phyloP scores from a whole-genome alignment of 2,113 vertebrate genomes.

The Serinus canaria region DNA sequence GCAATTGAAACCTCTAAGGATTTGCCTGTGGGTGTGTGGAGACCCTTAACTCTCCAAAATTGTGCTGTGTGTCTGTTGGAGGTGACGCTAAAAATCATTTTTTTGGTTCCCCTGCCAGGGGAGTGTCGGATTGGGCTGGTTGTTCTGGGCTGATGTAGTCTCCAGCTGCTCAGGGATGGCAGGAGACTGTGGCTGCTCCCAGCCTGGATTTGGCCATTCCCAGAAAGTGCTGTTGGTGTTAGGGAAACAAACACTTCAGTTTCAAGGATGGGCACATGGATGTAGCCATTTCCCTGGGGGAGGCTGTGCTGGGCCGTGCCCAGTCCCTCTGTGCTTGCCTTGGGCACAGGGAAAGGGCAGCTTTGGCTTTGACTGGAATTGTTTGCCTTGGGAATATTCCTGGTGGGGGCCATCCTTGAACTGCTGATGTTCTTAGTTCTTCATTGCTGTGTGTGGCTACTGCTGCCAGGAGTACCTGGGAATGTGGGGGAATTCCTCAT shows the following conservation, averaged over 20 bases:
- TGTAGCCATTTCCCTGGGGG: background rate
- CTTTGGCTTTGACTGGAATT: background rate
- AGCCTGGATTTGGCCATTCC: background rate
- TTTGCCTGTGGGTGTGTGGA: background rate
- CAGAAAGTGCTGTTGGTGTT: background rate
- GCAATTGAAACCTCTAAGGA: background rate
- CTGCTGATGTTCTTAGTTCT: background rate
- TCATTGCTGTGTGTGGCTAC: background rate
- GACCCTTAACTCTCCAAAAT: rapidly evolving
- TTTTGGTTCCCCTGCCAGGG: background rate
- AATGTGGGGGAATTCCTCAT: background rate
- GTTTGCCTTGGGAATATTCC: background rate
- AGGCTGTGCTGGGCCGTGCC: background rate
- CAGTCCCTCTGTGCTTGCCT: background rate
- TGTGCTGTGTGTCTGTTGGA: no score
- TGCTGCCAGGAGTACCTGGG: background rate
- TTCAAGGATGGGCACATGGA: background rate
- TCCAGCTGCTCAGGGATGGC: background rate
- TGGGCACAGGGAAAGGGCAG: background rate
- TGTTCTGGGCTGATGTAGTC: background rate
- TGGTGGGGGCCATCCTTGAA: background rate
- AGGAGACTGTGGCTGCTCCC: background rate
- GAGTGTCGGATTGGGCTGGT: no score
- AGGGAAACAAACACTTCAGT: no score
- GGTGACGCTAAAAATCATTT: background rate